phyloP scores from a whole-genome alignment of 2,888 invertebrate genomes.

The Hirtodrosophila cameraria region DNA sequence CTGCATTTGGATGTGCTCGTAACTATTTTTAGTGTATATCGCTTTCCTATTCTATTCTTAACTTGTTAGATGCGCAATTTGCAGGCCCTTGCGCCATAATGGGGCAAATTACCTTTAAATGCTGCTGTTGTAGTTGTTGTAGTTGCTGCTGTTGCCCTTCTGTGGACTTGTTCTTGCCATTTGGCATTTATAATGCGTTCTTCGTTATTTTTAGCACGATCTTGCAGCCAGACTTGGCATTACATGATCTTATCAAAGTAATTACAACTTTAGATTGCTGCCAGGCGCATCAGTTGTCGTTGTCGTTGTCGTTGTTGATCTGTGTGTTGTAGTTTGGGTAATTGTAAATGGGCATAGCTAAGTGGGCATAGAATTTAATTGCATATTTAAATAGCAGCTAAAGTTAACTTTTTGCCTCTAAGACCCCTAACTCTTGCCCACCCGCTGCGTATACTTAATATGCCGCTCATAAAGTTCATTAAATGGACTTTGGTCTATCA shows the following conservation, averaged over 20 bases:
- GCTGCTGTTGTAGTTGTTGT: constrained; percentile 22
- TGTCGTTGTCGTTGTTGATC: too few relatives aligned
- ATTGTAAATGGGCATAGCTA: constrained; percentile 52
- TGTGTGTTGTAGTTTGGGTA: too few relatives aligned
- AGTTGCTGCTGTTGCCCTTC: constrained; percentile 26
- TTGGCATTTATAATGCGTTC: constrained; percentile 69
- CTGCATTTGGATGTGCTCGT: constrained; percentile 54
- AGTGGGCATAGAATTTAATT: constrained; percentile 69
- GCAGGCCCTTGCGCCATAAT: constrained; percentile 65
- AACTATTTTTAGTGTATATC: constrained; percentile 76
- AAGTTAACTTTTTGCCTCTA: too few relatives aligned
- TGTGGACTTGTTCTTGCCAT: constrained; percentile 24
- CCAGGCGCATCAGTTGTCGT: constrained; percentile 20
- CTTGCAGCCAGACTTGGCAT: constrained; percentile 41
- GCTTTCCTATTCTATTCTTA: constrained; percentile 77
- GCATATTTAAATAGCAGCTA: constrained; percentile 61
- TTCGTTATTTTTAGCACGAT: constrained; percentile 78
- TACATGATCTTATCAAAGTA: constrained; percentile 51
- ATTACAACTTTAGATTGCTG: constrained; percentile 56
- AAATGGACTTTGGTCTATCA: constrained; percentile 51
- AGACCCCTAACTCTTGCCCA: constrained; percentile 1
- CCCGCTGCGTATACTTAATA: constrained; percentile 59
- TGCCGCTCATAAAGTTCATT: constrained; percentile 44
- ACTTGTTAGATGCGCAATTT: constrained; percentile 72
- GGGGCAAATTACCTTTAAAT: constrained; percentile 77